phyloP scores from a whole-genome alignment of 1,140 invertebrate species.

The Parasteatoda tepidariorum region DNA sequence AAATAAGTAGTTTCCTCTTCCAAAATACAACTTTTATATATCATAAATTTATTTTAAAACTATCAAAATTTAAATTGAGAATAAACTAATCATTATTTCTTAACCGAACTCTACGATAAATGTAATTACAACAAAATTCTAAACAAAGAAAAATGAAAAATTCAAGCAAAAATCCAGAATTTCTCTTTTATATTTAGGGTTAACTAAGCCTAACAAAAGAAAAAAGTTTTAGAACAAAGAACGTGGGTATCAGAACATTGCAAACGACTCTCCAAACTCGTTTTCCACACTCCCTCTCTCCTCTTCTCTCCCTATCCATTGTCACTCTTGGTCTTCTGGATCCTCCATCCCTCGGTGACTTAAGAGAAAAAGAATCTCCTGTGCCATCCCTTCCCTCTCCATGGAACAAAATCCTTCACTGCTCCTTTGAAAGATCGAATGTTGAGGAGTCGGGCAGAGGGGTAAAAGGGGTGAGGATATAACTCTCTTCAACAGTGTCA shows the following conservation, averaged over 20 bases:
- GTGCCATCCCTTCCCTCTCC: background rate
- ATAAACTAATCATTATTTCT: background rate
- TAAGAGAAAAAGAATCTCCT: background rate
- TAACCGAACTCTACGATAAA: too few relatives aligned
- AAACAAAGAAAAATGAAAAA: background rate
- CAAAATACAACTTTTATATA: too few relatives aligned
- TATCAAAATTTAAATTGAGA: background rate
- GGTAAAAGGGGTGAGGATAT: background rate
- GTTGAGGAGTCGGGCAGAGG: background rate
- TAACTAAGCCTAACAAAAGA: background rate
- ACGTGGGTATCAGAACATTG: background rate
- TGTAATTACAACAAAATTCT: too few relatives aligned
- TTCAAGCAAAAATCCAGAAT: background rate
- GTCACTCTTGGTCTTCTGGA: background rate
- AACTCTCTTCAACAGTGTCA: slow-evolving; percentile 16
- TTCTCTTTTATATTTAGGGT: background rate
- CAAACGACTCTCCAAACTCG: background rate
- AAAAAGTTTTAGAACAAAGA: background rate
- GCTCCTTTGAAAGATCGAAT: too few relatives aligned
- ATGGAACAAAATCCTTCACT: background rate
- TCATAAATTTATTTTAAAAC: too few relatives aligned
- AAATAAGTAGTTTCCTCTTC: too few relatives aligned
- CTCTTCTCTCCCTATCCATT: background rate
- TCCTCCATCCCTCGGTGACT: background rate
- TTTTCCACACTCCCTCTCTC: background rate